Evolutionary conservation across 2,797 vertebrate species (phyloP).

Genomic region (Protonibea diacanthus): DNA sequence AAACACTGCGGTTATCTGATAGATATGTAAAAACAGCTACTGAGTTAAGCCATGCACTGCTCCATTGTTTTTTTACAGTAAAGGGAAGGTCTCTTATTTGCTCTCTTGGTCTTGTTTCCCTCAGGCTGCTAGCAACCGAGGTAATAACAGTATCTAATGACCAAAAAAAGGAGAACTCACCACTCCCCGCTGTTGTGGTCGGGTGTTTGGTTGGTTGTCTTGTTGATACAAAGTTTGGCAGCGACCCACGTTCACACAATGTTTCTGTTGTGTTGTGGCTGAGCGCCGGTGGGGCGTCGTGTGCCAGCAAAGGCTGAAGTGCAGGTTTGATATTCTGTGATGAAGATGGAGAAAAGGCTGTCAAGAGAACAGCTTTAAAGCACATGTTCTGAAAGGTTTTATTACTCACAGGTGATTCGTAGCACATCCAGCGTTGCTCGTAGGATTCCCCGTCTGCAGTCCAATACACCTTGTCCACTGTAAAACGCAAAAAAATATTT

Average conservation of each 20-base stretch:
- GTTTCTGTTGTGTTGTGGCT: constrained; percentile 55
- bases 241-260: constrained; percentile 52
- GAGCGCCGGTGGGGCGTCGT: constrained; percentile 14
- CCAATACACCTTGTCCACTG: constrained; percentile 56
- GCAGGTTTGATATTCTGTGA: constrained; percentile 52
- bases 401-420: constrained; percentile 64
- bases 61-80: constrained; percentile 76
- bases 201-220: constrained; percentile 60
- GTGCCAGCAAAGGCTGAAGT: constrained; percentile 51
- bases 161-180: constrained; percentile 89
- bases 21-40: constrained; percentile 72
- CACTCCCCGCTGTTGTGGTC: constrained; percentile 70
- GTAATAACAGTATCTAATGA: constrained; percentile 77
- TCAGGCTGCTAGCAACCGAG: constrained; percentile 52
- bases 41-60: constrained; percentile 29
- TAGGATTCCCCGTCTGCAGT: constrained; percentile 23
- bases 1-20: constrained; percentile 73
- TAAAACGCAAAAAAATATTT: constrained; percentile 7
- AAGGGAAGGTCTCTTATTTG: constrained; percentile 81
- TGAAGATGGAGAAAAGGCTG: neutral
- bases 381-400: neutral
- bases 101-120: constrained; percentile 78
- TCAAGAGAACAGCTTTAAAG: neutral
- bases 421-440: constrained; percentile 53
- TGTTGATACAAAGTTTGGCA: constrained; percentile 62